A percentile compares a stretch with the other conserved stretches of the same genome.
Evolutionary conservation across 1,140 invertebrate genomes (phyloP).

Genomic region (Aphelenchoides fujianensis): DNA sequence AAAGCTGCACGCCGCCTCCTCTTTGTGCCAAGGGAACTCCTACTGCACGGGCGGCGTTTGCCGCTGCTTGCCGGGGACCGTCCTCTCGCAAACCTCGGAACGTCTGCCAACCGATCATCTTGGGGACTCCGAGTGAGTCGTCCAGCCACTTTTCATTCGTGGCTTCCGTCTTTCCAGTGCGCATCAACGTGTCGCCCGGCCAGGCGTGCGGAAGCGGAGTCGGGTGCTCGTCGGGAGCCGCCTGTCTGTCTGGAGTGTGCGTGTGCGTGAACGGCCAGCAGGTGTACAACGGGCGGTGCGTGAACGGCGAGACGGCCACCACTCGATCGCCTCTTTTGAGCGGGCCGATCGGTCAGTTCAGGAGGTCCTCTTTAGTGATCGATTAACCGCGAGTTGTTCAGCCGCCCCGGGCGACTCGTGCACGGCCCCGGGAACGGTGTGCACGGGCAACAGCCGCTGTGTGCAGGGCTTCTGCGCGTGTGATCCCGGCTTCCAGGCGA

Average conservation of each 20-base stretch:
- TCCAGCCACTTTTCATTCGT: background rate
- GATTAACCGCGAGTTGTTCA: slow-evolving; percentile 3
- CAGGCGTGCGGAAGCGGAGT: slow-evolving; percentile 14
- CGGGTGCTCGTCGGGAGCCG: slow-evolving; percentile 22
- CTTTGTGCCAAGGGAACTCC: slow-evolving; percentile 43
- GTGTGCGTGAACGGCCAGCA: slow-evolving; percentile 42
- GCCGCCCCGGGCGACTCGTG: slow-evolving; percentile 34
- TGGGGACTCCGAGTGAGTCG: background rate
- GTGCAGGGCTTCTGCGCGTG: slow-evolving; percentile 45
- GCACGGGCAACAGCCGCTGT: slow-evolving; percentile 35
- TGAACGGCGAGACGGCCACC: slow-evolving; percentile 13
- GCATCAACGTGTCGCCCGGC: slow-evolving; percentile 11
- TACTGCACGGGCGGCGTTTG: slow-evolving; percentile 32
- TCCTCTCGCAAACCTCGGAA: slow-evolving; percentile 28
- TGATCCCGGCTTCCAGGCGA: slow-evolving; percentile 28
- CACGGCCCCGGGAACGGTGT: slow-evolving; percentile 19
- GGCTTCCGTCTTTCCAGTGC: background rate
- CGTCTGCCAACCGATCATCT: slow-evolving; percentile 36
- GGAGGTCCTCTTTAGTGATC: slow-evolving; percentile 26
- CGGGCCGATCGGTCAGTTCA: background rate
- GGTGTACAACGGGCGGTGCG: slow-evolving; percentile 33
- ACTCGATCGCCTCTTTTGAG: no score
- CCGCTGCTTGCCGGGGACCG: slow-evolving; percentile 50
- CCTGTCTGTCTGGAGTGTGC: slow-evolving; percentile 29
- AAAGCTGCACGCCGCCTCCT: slow-evolving; percentile 31